Percentiles rank a stretch among this genome's conserved stretches.
Evolutionary conservation across 2,888 invertebrate species (phyloP).

Genomic region (Aphodius sticticus): DNA sequence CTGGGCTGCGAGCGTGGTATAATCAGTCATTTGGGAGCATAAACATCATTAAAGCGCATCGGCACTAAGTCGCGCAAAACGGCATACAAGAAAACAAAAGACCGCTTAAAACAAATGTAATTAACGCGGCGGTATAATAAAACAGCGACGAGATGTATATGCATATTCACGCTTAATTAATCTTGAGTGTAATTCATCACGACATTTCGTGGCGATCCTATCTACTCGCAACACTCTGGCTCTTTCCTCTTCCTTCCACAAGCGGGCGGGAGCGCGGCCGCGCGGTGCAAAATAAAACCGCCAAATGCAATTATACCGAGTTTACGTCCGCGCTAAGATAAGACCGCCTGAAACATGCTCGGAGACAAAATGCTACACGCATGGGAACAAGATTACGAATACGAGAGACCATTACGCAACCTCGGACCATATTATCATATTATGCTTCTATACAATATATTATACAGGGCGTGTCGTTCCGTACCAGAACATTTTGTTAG

Average conservation of each 20-base stretch:
- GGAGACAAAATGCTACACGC: background rate
- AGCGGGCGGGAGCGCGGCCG: background rate
- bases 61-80: background rate
- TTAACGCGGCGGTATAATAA: background rate
- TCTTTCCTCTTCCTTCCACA: background rate
- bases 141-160: background rate
- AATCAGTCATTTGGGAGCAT: background rate
- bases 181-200: constrained; percentile 22
- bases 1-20: background rate
- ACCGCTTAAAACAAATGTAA: background rate
- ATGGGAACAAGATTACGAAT: constrained; percentile 4
- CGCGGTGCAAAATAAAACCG: background rate
- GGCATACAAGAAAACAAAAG: background rate
- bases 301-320: background rate
- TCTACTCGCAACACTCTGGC: background rate
- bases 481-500: too few relatives aligned
- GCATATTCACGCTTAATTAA: constrained; percentile 25
- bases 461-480: too few relatives aligned
- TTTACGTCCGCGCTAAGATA: background rate
- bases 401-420: background rate
- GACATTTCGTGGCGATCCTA: background rate
- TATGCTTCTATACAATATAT: too few relatives aligned
- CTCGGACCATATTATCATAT: too few relatives aligned
- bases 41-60: background rate
- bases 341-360: background rate